These are phyloP conservation scores for Ictalurus furcatus DNA, from an alignment of 2,113 vertebrate species.

Conservation along the genomic window DNA sequence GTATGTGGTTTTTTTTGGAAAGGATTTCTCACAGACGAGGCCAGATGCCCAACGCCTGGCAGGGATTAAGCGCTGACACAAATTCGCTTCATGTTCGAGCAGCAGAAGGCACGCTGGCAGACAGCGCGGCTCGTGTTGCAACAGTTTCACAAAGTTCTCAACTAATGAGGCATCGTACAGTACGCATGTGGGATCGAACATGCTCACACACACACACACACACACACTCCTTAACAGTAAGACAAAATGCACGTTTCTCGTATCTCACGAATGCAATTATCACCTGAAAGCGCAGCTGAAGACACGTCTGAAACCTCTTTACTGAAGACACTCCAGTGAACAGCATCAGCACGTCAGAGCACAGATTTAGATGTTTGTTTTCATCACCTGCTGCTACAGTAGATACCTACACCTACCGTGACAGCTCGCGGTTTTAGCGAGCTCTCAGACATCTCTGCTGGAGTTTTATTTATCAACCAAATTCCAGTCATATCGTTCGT, in stretches of 20 bases:
- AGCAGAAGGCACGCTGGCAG: slow-evolving; percentile 40
- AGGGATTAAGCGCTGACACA: slow-evolving; percentile 34
- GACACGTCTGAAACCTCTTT: neutral
- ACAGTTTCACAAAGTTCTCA: slow-evolving; percentile 40
- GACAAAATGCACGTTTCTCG: neutral
- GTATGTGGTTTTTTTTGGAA: neutral
- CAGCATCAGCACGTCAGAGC: neutral
- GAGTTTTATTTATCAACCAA: neutral
- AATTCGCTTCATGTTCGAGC: slow-evolving; percentile 46
- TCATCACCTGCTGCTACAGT: neutral
- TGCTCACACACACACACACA: neutral
- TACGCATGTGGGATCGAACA: neutral
- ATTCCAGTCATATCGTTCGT: neutral
- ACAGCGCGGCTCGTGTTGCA: slow-evolving; percentile 17
- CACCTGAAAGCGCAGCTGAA: neutral
- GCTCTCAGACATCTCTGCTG: neutral
- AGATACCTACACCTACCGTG: neutral
- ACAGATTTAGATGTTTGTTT: neutral
- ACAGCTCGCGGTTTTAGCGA: neutral
- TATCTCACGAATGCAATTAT: neutral
- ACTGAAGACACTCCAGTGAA: neutral
- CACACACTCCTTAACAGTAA: neutral
- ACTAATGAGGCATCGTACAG: slow-evolving; percentile 39
- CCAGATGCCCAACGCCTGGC: slow-evolving; percentile 35
- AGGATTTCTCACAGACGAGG: slow-evolving; percentile 32